These are phyloP conservation scores for Semnornis frantzii DNA, from an alignment of 2,113 vertebrate genomes.

Conservation along the genomic window DNA sequence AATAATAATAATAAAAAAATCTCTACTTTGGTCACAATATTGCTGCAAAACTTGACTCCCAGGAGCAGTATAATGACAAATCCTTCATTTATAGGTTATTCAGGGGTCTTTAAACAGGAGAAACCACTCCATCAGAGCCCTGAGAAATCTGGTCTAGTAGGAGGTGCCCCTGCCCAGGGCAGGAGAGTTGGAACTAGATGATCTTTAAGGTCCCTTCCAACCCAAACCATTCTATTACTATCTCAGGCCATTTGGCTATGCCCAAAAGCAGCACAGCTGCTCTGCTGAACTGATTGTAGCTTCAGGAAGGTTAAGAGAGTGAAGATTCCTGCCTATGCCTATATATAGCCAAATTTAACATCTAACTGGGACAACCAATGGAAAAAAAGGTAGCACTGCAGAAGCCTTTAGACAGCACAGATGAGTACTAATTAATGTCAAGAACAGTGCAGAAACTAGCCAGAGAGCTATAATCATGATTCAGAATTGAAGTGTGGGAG, in stretches of 20 bases:
- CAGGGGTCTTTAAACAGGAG: neutral
- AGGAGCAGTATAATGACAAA: neutral
- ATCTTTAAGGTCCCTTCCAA: no score
- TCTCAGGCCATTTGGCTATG: neutral
- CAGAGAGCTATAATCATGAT: conserved; percentile 51
- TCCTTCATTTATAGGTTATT: neutral
- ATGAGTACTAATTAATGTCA: conserved; percentile 30
- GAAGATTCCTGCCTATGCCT: neutral
- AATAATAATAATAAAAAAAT: neutral
- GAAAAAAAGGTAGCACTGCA: neutral
- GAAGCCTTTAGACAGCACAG: neutral
- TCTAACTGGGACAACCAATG: neutral
- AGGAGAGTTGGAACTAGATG: no score
- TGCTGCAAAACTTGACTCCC: neutral
- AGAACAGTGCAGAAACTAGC: neutral
- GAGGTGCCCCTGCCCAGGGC: no score
- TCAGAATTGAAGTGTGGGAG: conserved; percentile 44
- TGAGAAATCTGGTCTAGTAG: no score
- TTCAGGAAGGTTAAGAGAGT: neutral
- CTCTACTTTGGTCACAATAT: neutral
- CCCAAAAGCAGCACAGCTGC: neutral
- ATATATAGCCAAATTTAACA: neutral
- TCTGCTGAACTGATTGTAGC: neutral
- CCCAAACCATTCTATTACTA: no score
- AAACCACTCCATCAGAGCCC: neutral